These are phyloP conservation scores for Lamellibrachia luymesi DNA, from an alignment of 1,140 invertebrate species.

Conservation along the genomic window DNA sequence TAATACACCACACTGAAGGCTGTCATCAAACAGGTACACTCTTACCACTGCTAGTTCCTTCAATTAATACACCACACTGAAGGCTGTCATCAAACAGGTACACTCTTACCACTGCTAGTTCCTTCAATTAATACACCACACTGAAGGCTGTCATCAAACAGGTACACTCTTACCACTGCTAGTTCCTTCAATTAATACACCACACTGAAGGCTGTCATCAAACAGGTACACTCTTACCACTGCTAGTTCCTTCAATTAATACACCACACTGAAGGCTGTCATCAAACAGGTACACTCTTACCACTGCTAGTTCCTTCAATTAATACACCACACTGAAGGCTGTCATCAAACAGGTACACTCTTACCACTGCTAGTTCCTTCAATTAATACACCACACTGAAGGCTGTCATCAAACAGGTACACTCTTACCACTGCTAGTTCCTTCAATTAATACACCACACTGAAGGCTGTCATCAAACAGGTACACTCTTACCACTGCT, in stretches of 20 bases:
- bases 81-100: conserved; percentile 83
- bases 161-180: conserved; percentile 45
- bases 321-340: conserved; percentile 79
- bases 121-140: conserved; percentile 65
- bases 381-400: conserved; percentile 75
- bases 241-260: conserved; percentile 37
- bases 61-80: conserved; percentile 72
- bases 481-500: conserved; percentile 45
- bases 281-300: conserved; percentile 72
- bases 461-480: conserved; percentile 87
- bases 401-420: conserved; percentile 83
- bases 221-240: conserved; percentile 65
- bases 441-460: conserved; percentile 65
- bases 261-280: conserved; percentile 81
- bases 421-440: conserved; percentile 6
- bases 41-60: neutral
- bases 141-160: conserved; percentile 87
- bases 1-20: conserved; percentile 83
- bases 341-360: conserved; percentile 76
- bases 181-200: conserved; percentile 58
- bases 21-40: conserved; percentile 76
- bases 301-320: neutral
- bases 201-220: conserved; percentile 82
- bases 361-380: neutral
- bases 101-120: conserved; percentile 9